Evolutionary conservation across 2,797 vertebrate genomes (phyloP).

Genomic region (Tokudaia muenninki): DNA sequence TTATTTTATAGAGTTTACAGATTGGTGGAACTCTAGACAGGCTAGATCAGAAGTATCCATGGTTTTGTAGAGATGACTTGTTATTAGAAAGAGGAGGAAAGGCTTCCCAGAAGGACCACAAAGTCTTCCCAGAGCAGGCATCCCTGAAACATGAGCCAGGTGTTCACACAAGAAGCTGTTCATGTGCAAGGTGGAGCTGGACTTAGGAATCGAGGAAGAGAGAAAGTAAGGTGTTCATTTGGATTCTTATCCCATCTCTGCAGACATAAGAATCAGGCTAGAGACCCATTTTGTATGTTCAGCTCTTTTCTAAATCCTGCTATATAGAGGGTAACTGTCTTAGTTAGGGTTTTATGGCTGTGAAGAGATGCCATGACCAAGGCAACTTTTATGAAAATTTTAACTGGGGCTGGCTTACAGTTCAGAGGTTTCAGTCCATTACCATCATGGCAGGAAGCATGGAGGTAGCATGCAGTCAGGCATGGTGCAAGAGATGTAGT

Average conservation of each 20-base stretch:
- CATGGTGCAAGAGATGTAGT: not conserved
- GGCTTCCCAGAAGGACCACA: not conserved
- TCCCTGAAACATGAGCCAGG: not conserved
- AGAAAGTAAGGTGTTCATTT: no score
- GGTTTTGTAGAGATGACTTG: not conserved
- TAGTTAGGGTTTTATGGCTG: not conserved
- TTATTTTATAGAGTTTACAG: not conserved
- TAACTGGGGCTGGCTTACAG: not conserved
- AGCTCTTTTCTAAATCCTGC: not conserved
- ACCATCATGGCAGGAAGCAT: not conserved
- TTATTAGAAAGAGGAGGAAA: not conserved
- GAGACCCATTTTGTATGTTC: no score
- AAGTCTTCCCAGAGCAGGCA: not conserved
- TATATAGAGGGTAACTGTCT: not conserved
- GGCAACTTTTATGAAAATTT: not conserved
- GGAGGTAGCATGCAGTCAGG: not conserved
- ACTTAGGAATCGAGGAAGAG: not conserved
- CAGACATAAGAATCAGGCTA: not conserved
- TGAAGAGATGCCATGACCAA: not conserved
- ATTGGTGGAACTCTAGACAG: conserved; percentile 28
- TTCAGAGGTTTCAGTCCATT: not conserved
- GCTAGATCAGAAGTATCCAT: not conserved
- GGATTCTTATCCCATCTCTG: not conserved
- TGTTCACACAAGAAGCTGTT: not conserved
- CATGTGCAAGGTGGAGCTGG: not conserved